Percentiles rank a stretch among this genome's conserved stretches.
Conservation (phyloP, 2,113 vertebrate species). For the Pseudopodoces humilis region DNA sequence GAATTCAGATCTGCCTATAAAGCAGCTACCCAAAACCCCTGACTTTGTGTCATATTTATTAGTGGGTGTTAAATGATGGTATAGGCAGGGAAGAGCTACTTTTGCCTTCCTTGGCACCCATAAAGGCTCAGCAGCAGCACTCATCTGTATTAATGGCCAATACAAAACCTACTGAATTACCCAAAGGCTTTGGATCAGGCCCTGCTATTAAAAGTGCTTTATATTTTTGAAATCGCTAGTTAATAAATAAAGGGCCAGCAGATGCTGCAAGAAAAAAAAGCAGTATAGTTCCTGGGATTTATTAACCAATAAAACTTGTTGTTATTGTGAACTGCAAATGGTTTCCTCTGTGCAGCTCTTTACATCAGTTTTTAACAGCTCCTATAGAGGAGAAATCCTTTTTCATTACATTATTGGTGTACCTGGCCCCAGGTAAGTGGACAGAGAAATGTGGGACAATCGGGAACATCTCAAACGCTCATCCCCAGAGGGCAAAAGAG, state of each 20-base stretch:
- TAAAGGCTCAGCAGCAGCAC: neutral
- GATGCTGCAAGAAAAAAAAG: conserved; percentile 46
- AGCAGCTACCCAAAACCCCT: neutral
- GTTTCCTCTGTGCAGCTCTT: conserved; percentile 45
- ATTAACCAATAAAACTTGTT: conserved; percentile 58
- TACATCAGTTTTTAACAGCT: conserved; percentile 49
- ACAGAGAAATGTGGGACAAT: conserved; percentile 52
- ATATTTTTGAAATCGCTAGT: conserved; percentile 34
- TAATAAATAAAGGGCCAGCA: conserved; percentile 51
- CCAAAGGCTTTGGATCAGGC: neutral
- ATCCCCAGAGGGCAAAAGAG: neutral
- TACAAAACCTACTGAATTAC: neutral
- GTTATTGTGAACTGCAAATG: conserved; percentile 56
- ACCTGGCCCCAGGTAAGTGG: conserved; percentile 43
- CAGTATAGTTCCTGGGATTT: conserved; percentile 51
- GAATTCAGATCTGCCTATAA: neutral
- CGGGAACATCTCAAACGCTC: neutral
- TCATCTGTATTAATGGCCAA: neutral
- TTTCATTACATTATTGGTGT: conserved; percentile 37
- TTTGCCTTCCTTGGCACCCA: neutral
- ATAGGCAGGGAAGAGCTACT: neutral
- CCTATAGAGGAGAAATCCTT: conserved; percentile 31
- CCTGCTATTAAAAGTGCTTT: conserved; percentile 36
- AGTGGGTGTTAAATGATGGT: neutral
- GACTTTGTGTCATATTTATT: neutral